phyloP scores from a whole-genome alignment of 2,113 vertebrate species.

The Heterotilapia buettikoferi region DNA sequence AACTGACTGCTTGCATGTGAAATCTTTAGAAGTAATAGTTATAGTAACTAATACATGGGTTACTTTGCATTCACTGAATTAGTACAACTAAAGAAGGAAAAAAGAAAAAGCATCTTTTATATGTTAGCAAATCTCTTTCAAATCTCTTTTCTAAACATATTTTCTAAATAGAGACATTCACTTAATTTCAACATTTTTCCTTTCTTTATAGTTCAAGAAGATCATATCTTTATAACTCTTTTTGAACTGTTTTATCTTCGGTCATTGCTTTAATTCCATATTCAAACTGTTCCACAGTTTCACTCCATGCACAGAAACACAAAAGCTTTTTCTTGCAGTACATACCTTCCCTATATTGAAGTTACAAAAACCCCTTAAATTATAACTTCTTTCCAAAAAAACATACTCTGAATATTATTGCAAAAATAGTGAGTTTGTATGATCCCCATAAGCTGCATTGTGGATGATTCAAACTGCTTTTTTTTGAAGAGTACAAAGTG shows the following conservation, averaged over 20 bases:
- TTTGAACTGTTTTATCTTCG: fast-evolving
- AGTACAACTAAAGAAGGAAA: not conserved
- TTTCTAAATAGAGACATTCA: not conserved
- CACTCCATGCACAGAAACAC: not conserved
- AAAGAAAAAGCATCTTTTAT: not conserved
- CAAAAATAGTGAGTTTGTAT: not conserved
- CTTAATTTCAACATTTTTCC: not conserved
- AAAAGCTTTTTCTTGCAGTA: not conserved
- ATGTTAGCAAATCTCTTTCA: not conserved
- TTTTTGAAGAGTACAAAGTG: not conserved
- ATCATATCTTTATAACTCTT: not conserved
- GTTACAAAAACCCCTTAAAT: not conserved
- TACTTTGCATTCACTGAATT: not conserved
- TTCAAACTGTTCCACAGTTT: not conserved
- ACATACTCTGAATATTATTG: not conserved
- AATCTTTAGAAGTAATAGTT: not conserved
- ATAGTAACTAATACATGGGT: not conserved
- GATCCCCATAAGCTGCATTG: not conserved
- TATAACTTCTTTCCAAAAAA: not conserved
- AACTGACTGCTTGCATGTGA: not conserved
- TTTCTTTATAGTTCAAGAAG: not conserved
- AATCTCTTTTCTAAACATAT: not conserved
- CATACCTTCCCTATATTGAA: not conserved
- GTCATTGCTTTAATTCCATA: not conserved
- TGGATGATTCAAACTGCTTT: fast-evolving